Percentiles rank a stretch among this genome's conserved stretches.
Conservation (phyloP, 2,888 invertebrate species). For the Drepana falcataria region DNA sequence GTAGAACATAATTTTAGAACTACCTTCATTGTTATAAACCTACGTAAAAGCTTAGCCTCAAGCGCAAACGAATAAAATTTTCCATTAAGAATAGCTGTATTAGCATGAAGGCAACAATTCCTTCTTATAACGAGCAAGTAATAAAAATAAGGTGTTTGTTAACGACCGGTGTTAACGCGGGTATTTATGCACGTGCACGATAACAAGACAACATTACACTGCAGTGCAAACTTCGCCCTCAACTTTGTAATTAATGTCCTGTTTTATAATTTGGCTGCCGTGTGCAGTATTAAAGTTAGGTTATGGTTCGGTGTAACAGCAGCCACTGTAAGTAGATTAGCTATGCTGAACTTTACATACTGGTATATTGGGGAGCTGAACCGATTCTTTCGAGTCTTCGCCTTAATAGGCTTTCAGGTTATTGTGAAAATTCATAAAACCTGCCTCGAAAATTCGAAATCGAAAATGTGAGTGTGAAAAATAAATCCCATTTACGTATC, state of each 20-base stretch:
- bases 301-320: conserved; percentile 33
- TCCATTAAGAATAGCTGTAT: conserved; percentile 36
- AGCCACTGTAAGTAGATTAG: conserved; percentile 13
- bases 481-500: too few species aligned
- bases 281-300: conserved; percentile 45
- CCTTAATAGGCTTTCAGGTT: too few species aligned
- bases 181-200: conserved; percentile 58
- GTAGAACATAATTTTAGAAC: too few species aligned
- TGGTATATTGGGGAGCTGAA: neutral
- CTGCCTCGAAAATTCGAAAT: too few species aligned
- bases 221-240: conserved; percentile 46
- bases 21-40: too few species aligned
- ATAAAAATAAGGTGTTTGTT: conserved; percentile 42
- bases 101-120: conserved; percentile 31
- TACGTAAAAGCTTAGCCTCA: conserved; percentile 7
- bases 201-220: conserved; percentile 56
- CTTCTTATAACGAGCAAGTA: conserved; percentile 32
- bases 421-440: too few species aligned
- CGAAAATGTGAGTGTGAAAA: too few species aligned
- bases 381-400: too few species aligned
- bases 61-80: conserved; percentile 21
- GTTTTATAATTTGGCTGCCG: conserved; percentile 54
- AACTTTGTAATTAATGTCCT: conserved; percentile 61
- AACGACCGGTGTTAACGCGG: conserved; percentile 42
- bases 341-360: conserved; percentile 4